Conservation (phyloP, 2,797 vertebrate species). For the Rallus crepitans region DNA sequence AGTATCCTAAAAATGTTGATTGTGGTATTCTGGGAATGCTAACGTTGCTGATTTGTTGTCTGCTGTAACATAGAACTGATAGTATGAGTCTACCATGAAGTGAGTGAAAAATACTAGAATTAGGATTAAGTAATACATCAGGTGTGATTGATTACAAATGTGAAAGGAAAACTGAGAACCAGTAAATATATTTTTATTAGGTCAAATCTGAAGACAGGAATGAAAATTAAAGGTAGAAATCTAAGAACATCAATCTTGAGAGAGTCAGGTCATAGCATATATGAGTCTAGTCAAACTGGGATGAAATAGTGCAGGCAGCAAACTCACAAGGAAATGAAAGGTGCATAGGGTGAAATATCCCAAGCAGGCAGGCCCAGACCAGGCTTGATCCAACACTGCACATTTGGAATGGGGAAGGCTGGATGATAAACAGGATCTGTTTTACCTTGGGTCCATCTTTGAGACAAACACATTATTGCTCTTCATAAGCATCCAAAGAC, state of each 20-base stretch:
- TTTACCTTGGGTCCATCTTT: background rate
- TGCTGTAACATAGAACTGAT: background rate
- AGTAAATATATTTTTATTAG: constrained; percentile 61
- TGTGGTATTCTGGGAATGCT: background rate
- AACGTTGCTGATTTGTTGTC: background rate
- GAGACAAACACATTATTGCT: background rate
- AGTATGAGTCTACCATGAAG: background rate
- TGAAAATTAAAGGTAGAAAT: constrained; percentile 58
- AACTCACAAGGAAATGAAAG: constrained; percentile 24
- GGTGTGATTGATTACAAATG: constrained; percentile 33
- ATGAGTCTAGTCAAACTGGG: background rate
- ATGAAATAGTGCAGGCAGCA: constrained; percentile 43
- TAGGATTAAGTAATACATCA: constrained; percentile 4
- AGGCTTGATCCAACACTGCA: background rate
- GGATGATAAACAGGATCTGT: background rate
- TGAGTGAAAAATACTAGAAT: background rate
- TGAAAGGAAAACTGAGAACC: constrained; percentile 17
- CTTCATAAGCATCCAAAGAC: constrained; percentile 18
- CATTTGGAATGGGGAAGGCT: background rate
- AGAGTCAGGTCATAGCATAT: background rate
- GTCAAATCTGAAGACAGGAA: constrained; percentile 38
- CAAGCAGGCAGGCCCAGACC: background rate
- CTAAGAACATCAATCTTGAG: constrained; percentile 37
- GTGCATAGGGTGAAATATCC: constrained; percentile 10
- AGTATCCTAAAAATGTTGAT: background rate